These are phyloP conservation scores for Crocallis elinguaria DNA, from an alignment of 2,888 invertebrate genomes.

Conservation along the genomic window DNA sequence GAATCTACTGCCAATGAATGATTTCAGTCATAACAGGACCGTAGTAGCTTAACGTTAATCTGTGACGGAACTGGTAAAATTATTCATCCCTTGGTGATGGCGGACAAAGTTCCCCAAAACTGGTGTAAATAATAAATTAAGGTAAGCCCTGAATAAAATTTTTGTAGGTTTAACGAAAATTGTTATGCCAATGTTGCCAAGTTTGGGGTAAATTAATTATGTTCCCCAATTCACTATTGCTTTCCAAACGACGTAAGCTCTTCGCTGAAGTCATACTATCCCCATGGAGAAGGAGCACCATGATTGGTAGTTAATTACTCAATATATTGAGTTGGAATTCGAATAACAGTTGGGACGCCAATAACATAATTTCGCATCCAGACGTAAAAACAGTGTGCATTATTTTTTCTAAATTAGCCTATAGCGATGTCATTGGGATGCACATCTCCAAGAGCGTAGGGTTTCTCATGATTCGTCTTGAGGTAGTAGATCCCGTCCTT, in stretches of 20 bases:
- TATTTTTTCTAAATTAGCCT: slow-evolving; percentile 8
- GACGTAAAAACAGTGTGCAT: not conserved
- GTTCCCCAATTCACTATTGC: too few species aligned
- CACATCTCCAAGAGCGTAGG: slow-evolving; percentile 76
- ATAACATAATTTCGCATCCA: not conserved
- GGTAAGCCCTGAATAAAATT: slow-evolving; percentile 18
- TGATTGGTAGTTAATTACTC: too few species aligned
- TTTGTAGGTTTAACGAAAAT: not conserved
- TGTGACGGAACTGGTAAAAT: slow-evolving; percentile 17
- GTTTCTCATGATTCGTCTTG: slow-evolving; percentile 78
- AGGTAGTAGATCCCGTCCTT: slow-evolving; percentile 84
- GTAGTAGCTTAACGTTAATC: slow-evolving; percentile 3
- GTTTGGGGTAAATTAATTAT: not conserved
- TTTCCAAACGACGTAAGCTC: too few species aligned
- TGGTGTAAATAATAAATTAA: slow-evolving; percentile 19
- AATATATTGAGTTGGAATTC: too few species aligned
- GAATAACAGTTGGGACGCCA: too few species aligned
- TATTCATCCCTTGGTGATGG: slow-evolving; percentile 17
- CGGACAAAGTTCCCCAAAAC: slow-evolving; percentile 20
- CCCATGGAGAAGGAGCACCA: too few species aligned
- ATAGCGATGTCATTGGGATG: slow-evolving; percentile 39
- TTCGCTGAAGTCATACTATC: too few species aligned
- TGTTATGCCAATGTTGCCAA: not conserved
- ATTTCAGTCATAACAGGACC: slow-evolving; percentile 21
- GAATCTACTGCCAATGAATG: slow-evolving; percentile 31